Evolutionary conservation across 2,797 vertebrate genomes (phyloP).

Genomic region (Paramormyrops hopkinsi): DNA sequence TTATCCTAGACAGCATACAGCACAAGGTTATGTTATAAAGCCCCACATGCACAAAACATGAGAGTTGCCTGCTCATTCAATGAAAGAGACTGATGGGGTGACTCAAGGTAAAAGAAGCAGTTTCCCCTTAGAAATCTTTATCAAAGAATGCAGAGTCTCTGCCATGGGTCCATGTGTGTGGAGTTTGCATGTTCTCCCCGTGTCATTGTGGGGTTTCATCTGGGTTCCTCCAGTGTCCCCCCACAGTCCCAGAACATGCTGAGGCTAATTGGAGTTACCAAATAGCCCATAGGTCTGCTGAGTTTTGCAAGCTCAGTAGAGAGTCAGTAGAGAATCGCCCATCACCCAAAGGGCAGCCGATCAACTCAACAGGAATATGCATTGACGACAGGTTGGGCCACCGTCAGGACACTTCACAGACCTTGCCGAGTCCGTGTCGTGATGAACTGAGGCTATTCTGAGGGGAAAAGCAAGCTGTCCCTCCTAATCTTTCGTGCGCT

Average conservation of each 20-base stretch:
- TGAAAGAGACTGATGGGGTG: background rate
- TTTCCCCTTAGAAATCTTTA: background rate
- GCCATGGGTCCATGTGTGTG: too few relatives aligned
- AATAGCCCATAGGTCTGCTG: background rate
- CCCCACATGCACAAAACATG: background rate
- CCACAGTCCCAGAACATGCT: too few relatives aligned
- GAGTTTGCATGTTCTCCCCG: too few relatives aligned
- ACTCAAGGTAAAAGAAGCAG: background rate
- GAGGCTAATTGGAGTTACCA: too few relatives aligned
- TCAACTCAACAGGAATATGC: background rate
- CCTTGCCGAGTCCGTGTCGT: background rate
- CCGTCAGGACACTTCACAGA: background rate
- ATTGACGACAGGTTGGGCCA: background rate
- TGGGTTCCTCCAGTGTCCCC: too few relatives aligned
- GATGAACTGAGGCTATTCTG: background rate
- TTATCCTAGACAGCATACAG: too few relatives aligned
- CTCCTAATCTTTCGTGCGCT: background rate
- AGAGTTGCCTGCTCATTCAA: background rate
- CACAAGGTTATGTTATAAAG: too few relatives aligned
- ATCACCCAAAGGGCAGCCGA: background rate
- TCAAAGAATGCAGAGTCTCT: background rate
- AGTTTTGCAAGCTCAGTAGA: background rate
- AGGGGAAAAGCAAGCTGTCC: background rate
- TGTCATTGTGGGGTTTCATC: too few relatives aligned
- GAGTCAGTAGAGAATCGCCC: background rate